Evolutionary conservation across 2,797 vertebrate genomes (phyloP).

Genomic region (Catostomus latipinnis): DNA sequence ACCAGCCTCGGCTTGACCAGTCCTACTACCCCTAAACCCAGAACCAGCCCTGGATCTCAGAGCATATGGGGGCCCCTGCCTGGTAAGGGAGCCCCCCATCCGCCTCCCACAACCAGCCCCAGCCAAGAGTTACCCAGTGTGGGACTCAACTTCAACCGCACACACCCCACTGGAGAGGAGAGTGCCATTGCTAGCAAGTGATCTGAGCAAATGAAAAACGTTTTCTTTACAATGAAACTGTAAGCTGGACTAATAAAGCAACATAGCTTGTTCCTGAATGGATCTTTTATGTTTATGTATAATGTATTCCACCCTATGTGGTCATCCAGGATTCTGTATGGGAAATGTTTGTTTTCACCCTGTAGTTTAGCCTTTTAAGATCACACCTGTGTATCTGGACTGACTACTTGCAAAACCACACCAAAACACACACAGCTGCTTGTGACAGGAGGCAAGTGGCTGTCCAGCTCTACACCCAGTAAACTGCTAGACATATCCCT

Average conservation of each 20-base stretch:
- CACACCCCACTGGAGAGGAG: constrained; percentile 90
- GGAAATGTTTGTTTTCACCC: constrained; percentile 27
- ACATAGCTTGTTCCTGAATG: constrained; percentile 37
- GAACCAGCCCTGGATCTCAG: constrained; percentile 75
- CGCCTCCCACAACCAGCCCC: constrained; percentile 57
- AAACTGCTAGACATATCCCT: constrained; percentile 14
- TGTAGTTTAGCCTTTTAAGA: constrained; percentile 55
- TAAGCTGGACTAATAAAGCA: constrained; percentile 46
- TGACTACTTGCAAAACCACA: constrained; percentile 35
- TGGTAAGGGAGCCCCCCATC: constrained; percentile 63
- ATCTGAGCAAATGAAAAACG: constrained; percentile 61
- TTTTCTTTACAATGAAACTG: constrained; percentile 39
- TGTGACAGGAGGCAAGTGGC: constrained; percentile 27
- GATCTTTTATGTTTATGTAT: constrained; percentile 43
- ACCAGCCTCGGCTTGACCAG: constrained; percentile 86
- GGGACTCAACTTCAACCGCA: constrained; percentile 85
- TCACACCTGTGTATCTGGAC: constrained; percentile 48
- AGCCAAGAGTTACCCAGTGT: constrained; percentile 65
- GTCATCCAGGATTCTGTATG: constrained; percentile 18
- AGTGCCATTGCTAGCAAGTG: constrained; percentile 86
- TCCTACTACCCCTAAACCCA: constrained; percentile 81
- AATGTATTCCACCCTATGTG: constrained; percentile 23
- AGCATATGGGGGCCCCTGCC: constrained; percentile 70
- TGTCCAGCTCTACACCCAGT: neutral
- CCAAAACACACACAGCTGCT: constrained; percentile 43